Percentiles rank a stretch among this genome's conserved stretches.
Conservation (phyloP, 2,797 vertebrate genomes). For the Prionace glauca region DNA sequence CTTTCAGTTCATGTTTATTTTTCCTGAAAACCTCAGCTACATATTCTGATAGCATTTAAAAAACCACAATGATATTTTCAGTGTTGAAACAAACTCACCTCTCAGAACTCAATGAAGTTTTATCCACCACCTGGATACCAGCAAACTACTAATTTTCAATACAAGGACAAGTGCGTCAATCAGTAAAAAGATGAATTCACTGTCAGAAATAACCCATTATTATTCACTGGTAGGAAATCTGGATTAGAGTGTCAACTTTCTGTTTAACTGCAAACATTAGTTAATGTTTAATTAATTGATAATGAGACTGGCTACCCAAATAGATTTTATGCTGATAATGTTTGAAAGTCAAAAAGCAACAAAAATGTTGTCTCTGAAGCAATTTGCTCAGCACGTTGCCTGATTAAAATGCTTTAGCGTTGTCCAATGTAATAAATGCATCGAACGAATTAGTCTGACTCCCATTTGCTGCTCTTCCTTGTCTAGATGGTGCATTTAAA, state of each 20-base stretch:
- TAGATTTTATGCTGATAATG: slow-evolving; percentile 16
- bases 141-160: background rate
- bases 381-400: background rate
- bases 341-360: background rate
- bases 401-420: slow-evolving; percentile 34
- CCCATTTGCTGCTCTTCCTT: slow-evolving; percentile 23
- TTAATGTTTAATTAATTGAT: slow-evolving; percentile 11
- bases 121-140: background rate
- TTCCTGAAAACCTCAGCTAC: background rate
- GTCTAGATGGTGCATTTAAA: slow-evolving; percentile 17
- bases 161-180: background rate
- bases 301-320: background rate
- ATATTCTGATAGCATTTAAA: background rate
- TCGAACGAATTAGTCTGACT: background rate
- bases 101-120: background rate
- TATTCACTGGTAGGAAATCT: background rate
- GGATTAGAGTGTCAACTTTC: background rate
- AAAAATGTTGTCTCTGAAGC: slow-evolving; percentile 1
- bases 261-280: slow-evolving; percentile 23
- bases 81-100: background rate
- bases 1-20: background rate
- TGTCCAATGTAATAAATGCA: slow-evolving; percentile 10
- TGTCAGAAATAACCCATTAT: background rate
- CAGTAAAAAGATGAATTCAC: background rate
- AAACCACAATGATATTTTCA: background rate